A percentile compares a stretch with the other conserved stretches of the same genome.
Conservation (phyloP, 2,113 vertebrate genomes). For the Tragelaphus scriptus region DNA sequence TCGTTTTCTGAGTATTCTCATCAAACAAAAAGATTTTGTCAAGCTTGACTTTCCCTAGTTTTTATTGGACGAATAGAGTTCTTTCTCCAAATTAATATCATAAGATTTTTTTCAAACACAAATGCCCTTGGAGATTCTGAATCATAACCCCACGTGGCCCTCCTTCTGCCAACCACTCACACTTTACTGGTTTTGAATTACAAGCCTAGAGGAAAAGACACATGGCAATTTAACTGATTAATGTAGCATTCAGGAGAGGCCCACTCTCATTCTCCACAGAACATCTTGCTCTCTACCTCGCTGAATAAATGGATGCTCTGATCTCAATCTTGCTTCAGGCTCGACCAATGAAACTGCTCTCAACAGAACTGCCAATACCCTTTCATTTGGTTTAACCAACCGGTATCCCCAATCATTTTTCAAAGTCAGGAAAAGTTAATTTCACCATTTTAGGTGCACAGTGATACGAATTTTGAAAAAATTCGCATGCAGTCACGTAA, state of each 20-base stretch:
- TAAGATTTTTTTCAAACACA: background rate
- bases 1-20: background rate
- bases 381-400: background rate
- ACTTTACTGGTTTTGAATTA: conserved; percentile 5
- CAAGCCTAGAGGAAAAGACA: background rate
- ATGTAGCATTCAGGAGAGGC: background rate
- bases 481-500: background rate
- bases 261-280: background rate
- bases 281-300: background rate
- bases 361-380: background rate
- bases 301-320: background rate
- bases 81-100: conserved; percentile 16
- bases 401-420: background rate
- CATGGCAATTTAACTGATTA: background rate
- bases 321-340: background rate
- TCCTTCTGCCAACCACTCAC: background rate
- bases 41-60: background rate
- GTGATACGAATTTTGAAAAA: background rate
- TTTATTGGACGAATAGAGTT: background rate
- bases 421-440: background rate
- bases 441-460: background rate
- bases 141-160: background rate
- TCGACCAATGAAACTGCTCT: background rate
- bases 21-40: background rate
- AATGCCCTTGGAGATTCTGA: background rate